These are phyloP conservation scores for Eulemur coronatus DNA, from an alignment of 2,797 vertebrate species.

Conservation along the genomic window DNA sequence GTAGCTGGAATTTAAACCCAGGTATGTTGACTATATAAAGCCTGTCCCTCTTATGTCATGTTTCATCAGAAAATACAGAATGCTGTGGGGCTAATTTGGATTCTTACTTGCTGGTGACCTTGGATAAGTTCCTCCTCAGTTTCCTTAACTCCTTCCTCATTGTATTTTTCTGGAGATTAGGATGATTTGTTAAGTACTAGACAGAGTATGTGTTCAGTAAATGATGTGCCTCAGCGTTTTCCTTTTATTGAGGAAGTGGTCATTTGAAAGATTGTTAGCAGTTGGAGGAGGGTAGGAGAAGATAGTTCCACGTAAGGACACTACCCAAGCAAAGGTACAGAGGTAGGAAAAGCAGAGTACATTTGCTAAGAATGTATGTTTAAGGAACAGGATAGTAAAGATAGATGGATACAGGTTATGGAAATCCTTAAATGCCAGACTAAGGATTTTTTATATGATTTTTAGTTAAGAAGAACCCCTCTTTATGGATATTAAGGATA, in stretches of 20 bases:
- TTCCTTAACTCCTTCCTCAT: background rate
- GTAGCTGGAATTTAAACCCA: background rate
- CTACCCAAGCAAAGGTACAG: background rate
- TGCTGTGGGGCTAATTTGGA: background rate
- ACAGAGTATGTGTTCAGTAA: background rate
- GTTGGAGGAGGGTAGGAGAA: background rate
- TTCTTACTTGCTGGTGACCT: conserved; percentile 27
- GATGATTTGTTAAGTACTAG: background rate
- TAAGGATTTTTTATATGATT: background rate
- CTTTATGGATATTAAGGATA: background rate
- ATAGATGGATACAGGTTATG: background rate
- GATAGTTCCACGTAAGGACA: background rate
- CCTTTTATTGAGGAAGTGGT: background rate
- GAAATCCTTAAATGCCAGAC: background rate
- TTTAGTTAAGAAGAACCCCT: conserved; percentile 3
- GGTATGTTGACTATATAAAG: background rate
- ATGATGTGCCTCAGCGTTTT: background rate
- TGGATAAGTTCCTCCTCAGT: background rate
- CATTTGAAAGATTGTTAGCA: background rate
- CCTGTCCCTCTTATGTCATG: background rate
- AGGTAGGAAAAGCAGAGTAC: background rate
- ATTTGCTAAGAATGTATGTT: background rate
- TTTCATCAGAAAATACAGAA: background rate
- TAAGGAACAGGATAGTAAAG: background rate
- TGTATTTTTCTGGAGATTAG: background rate